Base-by-base conservation (phyloP, 2,888 invertebrate species). In the Stomorhina lunata region DNA sequence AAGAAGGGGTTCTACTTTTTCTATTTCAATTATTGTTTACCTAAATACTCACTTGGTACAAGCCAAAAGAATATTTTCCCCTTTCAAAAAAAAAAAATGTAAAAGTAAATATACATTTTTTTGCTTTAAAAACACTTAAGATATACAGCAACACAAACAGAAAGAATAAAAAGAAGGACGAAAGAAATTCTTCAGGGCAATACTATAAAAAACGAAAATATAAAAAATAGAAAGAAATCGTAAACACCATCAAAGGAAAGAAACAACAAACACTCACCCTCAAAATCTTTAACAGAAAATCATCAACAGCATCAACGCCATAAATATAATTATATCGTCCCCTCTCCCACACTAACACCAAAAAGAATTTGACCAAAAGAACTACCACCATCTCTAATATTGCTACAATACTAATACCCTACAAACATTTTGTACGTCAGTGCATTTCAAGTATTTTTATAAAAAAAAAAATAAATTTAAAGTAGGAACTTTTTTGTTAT, bases 281-380 rank as follows among this genome's bases (percentile, higher is more conserved):
- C 17, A 59, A 48, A 48, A 48, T 59, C 34, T 43, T 29, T 12
- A 53, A 50, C 25, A 7, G 59, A 72, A 61, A 2, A 55, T 71
- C 57, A 34, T 59, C 45, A 32, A 59, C 43, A 63, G 61, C 61
- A 43, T 63, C 61, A 43, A 43, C 43, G 43, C 61, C 34, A 72
- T 59, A 55, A 20, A 69, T n/a, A 68, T 68, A 57, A 57, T 57
- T 71, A 48, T 34, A 48, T 15, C 15, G 29, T 32, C 34, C 32
- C 55, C 10, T 9, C 37, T 37, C n/a, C 9, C 17, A 34, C 20
- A n/a, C 37, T 37, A 9, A 5, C 37, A 10, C 37, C 6, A 37
- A 37, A 37, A 5, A 37, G 37, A 37, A 37, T 37, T 37, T 37
- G 37, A 37, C 37, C 37, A 37, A 37, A 37, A 37, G 37, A 37